Base-by-base conservation (phyloP, 2,888 invertebrate species). In the Eupithecia abbreviata region DNA sequence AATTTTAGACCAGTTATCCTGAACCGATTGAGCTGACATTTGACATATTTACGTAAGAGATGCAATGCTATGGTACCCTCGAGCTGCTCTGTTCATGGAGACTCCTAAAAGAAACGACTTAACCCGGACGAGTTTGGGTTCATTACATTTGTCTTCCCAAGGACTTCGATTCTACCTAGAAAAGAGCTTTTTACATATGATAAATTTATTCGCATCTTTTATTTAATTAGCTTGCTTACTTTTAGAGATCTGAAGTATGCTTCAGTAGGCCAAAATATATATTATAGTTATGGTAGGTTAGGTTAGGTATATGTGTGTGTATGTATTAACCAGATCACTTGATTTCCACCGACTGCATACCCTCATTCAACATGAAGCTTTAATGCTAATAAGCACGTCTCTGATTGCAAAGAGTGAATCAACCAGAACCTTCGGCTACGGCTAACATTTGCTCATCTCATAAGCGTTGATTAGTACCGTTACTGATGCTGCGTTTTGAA, bases 401-500 rank as follows among this genome's bases (percentile, higher is more conserved):
- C 74, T 66, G 49, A 67, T 79, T 78, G 62, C 71, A 55, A 77
- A 72, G 55, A 69, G 58, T 76, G 75, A 79, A 77, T 68, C 71
- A 71, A 75, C 77, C 73, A 66, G 58, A 69, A 51, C 73, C 71
- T 62, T 4, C 12, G 62, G 62, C 58, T 58, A 73, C 55, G 30
- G 67, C 69, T 68, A 73, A 77, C 79, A 75, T 82, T 79, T 78
- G 75, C 76, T 71, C 79, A 82, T 79, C 81, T 76, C 80, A 81
- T 82, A 72, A 73, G 75, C 72, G 66, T 72, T 78, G 74, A 80
- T 84, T 84, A 84, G 79, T 81, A 85, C 79, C 72, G 81, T 80
- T 81, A 81, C 79, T 77, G 80, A 42, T 58, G 77, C 73, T 65
- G 58, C 51, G 43, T 78, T 75, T 18, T 67, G 15, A 42, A 1